Conservation (phyloP, 2,888 invertebrate genomes). For the Psococerastis gibbosa region DNA sequence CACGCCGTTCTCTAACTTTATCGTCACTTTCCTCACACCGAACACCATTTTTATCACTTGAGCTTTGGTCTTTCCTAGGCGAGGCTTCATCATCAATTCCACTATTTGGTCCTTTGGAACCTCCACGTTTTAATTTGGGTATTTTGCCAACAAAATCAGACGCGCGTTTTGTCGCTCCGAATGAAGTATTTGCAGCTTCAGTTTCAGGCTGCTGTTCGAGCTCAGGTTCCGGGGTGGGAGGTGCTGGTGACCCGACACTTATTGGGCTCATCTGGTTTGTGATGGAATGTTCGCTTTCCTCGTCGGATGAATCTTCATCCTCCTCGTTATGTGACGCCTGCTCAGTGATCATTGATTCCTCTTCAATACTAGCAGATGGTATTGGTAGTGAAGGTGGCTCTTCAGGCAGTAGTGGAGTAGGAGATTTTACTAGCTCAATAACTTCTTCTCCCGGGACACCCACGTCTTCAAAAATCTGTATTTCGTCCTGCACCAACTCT, state of each 20-base stretch:
- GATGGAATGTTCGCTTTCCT: conserved; percentile 4
- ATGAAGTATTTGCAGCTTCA: not conserved
- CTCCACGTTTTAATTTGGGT: conserved; percentile 15
- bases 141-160: conserved; percentile 1
- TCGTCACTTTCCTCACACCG: not conserved
- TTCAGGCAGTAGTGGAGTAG: no score
- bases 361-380: no score
- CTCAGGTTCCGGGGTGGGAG: not conserved
- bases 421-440: no score
- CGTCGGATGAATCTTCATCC: not conserved
- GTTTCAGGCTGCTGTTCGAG: no score
- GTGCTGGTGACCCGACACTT: not conserved
- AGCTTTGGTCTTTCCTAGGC: conserved; percentile 1
- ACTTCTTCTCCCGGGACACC: no score
- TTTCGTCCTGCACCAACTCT: no score
- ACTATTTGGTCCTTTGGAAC: no score
- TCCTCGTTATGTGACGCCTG: no score
- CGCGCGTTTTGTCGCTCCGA: not conserved
- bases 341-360: no score
- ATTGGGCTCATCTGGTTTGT: conserved; percentile 5
- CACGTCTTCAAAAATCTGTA: no score
- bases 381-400: no score
- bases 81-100: conserved; percentile 15
- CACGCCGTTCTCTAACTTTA: conserved; percentile 13
- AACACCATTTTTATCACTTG: not conserved